These are phyloP conservation scores for Nothobranchius furzeri DNA, from an alignment of 2,113 vertebrate genomes.

Conservation along the genomic window DNA sequence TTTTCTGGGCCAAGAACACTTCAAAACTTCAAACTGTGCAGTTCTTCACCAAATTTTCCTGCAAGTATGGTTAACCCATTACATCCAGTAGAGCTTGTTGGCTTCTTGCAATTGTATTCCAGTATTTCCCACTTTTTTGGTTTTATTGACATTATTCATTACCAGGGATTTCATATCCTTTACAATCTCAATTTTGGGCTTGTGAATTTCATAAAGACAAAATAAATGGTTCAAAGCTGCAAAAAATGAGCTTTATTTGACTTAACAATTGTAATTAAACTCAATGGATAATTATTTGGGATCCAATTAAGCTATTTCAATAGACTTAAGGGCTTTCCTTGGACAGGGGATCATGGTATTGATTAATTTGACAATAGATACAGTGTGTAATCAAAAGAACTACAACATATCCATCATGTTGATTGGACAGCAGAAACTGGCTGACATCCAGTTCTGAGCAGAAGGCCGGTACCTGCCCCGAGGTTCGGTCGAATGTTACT, in stretches of 20 bases:
- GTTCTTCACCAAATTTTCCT: slow-evolving; percentile 1
- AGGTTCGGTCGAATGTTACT: slow-evolving; percentile 34
- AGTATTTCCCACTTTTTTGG: background rate
- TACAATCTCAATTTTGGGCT: background rate
- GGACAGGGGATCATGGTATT: slow-evolving; percentile 20
- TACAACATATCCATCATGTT: slow-evolving; percentile 33
- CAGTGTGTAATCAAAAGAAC: slow-evolving; percentile 41
- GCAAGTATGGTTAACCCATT: background rate
- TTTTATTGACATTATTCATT: background rate
- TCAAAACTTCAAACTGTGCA: slow-evolving; percentile 33
- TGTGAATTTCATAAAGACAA: slow-evolving; percentile 2
- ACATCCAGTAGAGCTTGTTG: background rate
- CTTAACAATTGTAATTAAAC: slow-evolving; percentile 22
- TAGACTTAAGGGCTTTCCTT: slow-evolving; percentile 28
- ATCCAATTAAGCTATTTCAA: slow-evolving; percentile 28
- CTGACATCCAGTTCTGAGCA: slow-evolving; percentile 37
- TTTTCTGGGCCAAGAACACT: slow-evolving; percentile 45
- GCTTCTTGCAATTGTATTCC: background rate
- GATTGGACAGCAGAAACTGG: slow-evolving; percentile 37
- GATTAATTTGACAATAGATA: slow-evolving; percentile 44
- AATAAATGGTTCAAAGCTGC: background rate
- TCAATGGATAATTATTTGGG: slow-evolving; percentile 35
- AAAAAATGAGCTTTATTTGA: slow-evolving; percentile 17
- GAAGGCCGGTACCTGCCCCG: slow-evolving; percentile 43
- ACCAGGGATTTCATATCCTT: background rate